phyloP scores from a whole-genome alignment of 2,888 invertebrate genomes.

The Ectobius pallidus region DNA sequence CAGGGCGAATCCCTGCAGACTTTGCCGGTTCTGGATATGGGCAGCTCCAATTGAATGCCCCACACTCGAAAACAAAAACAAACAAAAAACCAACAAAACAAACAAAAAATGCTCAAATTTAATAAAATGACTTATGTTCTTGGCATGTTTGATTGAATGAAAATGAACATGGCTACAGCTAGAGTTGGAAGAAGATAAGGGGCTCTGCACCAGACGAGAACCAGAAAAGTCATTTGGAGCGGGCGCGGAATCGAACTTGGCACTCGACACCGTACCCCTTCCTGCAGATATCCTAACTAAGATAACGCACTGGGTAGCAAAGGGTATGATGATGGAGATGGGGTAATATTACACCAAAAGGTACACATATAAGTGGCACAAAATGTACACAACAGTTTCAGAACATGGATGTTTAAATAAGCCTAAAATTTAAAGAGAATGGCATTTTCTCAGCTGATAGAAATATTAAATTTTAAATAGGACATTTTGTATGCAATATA shows the following conservation, averaged over 20 bases:
- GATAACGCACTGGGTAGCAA: conserved; percentile 33
- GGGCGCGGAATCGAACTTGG: neutral
- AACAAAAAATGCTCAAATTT: no score
- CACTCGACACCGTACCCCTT: neutral
- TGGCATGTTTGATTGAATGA: no score
- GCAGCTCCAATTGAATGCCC: neutral
- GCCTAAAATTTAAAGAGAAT: conserved; percentile 42
- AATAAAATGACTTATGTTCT: no score
- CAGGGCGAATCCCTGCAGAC: conserved; percentile 5
- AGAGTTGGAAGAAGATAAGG: neutral
- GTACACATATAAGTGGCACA: conserved; percentile 43
- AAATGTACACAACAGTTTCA: conserved; percentile 43
- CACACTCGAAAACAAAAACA: no score
- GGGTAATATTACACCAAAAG: conserved; percentile 42
- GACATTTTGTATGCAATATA: conserved; percentile 39
- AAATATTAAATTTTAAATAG: conserved; percentile 40
- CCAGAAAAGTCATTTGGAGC: neutral
- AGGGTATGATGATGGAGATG: conserved; percentile 37
- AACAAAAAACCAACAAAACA: no score
- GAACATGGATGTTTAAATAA: conserved; percentile 43
- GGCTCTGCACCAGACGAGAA: neutral
- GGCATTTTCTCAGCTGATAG: conserved; percentile 38
- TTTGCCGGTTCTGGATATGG: neutral
- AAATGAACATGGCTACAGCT: neutral
- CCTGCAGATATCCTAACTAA: conserved; percentile 36